Evolutionary conservation across 1,140 invertebrate species (phyloP).

Genomic region (Vanessa atalanta): DNA sequence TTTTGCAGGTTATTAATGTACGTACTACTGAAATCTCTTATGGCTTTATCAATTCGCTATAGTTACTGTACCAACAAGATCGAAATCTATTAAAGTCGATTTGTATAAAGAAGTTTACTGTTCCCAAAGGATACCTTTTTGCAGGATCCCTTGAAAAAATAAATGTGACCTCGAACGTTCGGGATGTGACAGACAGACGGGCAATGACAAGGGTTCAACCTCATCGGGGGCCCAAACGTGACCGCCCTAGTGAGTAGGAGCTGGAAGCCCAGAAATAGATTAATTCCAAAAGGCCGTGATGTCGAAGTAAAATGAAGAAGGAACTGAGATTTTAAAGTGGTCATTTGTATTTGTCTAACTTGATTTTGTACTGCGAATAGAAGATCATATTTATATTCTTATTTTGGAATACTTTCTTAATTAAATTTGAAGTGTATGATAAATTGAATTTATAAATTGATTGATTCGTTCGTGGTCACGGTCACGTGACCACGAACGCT

Average conservation of each 20-base stretch:
- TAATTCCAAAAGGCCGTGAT: slow-evolving; percentile 29
- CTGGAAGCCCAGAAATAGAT: slow-evolving; percentile 31
- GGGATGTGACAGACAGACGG: slow-evolving; percentile 44
- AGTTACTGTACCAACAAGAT: background rate
- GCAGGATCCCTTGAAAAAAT: slow-evolving; percentile 33
- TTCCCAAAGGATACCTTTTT: slow-evolving; percentile 37
- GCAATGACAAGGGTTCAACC: slow-evolving; percentile 45
- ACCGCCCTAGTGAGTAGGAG: slow-evolving; percentile 34
- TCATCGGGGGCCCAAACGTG: slow-evolving; percentile 43
- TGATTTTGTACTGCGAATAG: background rate
- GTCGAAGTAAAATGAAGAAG: slow-evolving; percentile 9
- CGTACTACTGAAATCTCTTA: no score
- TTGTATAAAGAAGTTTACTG: slow-evolving; percentile 19
- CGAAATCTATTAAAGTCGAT: slow-evolving; percentile 24
- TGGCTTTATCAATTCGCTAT: no score
- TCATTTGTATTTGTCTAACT: background rate
- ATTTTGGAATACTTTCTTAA: no score
- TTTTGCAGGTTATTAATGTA: background rate
- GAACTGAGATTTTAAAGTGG: slow-evolving; percentile 18
- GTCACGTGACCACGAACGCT: no score
- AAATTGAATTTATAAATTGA: no score
- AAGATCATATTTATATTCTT: background rate
- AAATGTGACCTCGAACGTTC: slow-evolving; percentile 34
- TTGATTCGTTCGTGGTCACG: no score
- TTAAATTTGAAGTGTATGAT: no score